phyloP scores from a whole-genome alignment of 2,797 vertebrate genomes.

The Gephyroberyx darwinii region DNA sequence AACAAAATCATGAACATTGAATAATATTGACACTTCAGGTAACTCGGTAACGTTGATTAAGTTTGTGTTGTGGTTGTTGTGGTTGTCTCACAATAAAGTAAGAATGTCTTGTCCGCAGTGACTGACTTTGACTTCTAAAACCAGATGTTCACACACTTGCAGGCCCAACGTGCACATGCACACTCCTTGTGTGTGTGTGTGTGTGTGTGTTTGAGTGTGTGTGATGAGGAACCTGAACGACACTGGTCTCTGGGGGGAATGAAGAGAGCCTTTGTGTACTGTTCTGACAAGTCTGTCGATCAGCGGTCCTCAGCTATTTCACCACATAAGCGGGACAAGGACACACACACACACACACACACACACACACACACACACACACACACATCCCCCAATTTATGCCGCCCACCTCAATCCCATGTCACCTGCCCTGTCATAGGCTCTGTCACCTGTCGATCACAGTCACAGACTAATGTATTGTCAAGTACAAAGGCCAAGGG shows the following conservation, averaged over 20 bases:
- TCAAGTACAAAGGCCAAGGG: conserved; percentile 57
- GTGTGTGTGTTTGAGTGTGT: neutral
- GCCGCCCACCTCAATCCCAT: conserved; percentile 48
- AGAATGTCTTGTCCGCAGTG: neutral
- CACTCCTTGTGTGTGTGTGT: conserved; percentile 11
- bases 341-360: conserved; percentile 12
- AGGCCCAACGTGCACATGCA: neutral
- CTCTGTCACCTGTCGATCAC: conserved; percentile 69
- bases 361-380: neutral
- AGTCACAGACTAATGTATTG: conserved; percentile 46
- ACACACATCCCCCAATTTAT: conserved; percentile 3
- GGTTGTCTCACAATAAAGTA: conserved; percentile 28
- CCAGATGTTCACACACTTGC: neutral
- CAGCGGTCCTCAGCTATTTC: conserved; percentile 43
- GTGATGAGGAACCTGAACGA: conserved; percentile 43
- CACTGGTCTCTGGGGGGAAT: conserved; percentile 31
- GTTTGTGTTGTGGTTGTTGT: conserved; percentile 26
- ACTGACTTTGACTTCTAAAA: conserved; percentile 23
- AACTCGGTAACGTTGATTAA: conserved; percentile 13
- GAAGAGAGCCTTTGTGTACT: conserved; percentile 49
- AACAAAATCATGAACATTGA: no score
- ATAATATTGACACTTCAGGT: no score
- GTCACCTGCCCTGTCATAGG: conserved; percentile 54
- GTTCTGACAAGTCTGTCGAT: conserved; percentile 61
- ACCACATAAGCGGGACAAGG: conserved; percentile 61